phyloP scores from a whole-genome alignment of 2,797 vertebrate genomes.

The Capromys pilorides region DNA sequence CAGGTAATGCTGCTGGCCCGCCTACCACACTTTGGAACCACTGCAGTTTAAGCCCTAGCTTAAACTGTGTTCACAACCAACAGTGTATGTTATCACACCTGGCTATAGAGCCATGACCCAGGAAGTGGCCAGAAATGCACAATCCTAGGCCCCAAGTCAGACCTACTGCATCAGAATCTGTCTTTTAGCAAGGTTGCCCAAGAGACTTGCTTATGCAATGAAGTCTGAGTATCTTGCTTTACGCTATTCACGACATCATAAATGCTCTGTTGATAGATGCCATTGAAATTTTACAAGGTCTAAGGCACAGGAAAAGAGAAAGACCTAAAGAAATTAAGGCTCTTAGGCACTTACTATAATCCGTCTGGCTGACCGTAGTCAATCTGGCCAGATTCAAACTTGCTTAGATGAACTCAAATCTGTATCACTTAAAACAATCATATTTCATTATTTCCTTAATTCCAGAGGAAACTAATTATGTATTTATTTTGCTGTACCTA shows the following conservation, averaged over 20 bases:
- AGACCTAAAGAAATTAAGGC: not conserved
- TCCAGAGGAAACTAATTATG: not conserved
- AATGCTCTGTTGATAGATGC: not conserved
- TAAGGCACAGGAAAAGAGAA: not conserved
- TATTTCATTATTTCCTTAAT: conserved; percentile 9
- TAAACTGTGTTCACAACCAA: not conserved
- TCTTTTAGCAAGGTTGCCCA: not conserved
- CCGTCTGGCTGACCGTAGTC: not conserved
- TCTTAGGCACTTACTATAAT: not conserved
- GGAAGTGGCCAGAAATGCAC: not conserved
- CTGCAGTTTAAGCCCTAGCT: not conserved
- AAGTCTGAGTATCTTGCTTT: not conserved
- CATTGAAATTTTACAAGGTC: not conserved
- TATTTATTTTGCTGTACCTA: not conserved
- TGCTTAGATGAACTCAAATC: not conserved
- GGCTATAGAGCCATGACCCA: too few species aligned
- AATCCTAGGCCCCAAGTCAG: not conserved
- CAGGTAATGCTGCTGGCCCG: not conserved
- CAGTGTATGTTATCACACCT: not conserved
- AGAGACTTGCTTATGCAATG: not conserved
- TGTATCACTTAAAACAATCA: not conserved
- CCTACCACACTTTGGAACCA: not conserved
- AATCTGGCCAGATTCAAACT: not conserved
- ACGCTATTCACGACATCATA: not conserved
- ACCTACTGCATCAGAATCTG: not conserved